These are phyloP conservation scores for Chaetodon trifascialis DNA, from an alignment of 2,113 vertebrate species.

Conservation along the genomic window DNA sequence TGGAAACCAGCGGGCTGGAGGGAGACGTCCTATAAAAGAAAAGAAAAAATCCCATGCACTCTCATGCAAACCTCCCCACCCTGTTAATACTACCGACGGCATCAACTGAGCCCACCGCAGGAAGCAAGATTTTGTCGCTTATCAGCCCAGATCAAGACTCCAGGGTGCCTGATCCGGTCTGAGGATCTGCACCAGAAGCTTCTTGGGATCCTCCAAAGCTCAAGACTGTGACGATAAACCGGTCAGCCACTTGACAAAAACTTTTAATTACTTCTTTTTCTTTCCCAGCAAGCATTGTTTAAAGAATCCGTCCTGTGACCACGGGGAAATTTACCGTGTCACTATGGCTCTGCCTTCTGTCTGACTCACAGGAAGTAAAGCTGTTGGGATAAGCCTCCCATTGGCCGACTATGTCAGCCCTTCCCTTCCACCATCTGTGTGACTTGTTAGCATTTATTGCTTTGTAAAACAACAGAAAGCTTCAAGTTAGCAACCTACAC, in stretches of 20 bases:
- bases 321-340: not conserved
- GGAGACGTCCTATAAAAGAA: not conserved
- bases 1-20: not conserved
- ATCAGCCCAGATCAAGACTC: constrained; percentile 63
- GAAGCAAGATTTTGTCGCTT: constrained; percentile 48
- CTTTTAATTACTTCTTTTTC: not conserved
- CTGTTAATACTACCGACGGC: constrained; percentile 27
- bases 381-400: too few relatives aligned
- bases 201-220: constrained; percentile 13
- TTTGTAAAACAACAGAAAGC: too few relatives aligned
- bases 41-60: not conserved
- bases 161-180: constrained; percentile 17
- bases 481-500: too few relatives aligned
- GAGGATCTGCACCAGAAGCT: constrained; percentile 24
- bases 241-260: not conserved
- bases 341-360: not conserved
- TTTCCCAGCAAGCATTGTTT: not conserved
- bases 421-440: too few relatives aligned
- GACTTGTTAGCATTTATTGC: too few relatives aligned
- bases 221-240: not conserved
- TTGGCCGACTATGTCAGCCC: too few relatives aligned
- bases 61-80: not conserved
- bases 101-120: constrained; percentile 41
- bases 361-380: too few relatives aligned
- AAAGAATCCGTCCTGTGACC: not conserved